These are phyloP conservation scores for Thysanoteuthis rhombus DNA, from an alignment of 2,888 invertebrate species.

Conservation along the genomic window DNA sequence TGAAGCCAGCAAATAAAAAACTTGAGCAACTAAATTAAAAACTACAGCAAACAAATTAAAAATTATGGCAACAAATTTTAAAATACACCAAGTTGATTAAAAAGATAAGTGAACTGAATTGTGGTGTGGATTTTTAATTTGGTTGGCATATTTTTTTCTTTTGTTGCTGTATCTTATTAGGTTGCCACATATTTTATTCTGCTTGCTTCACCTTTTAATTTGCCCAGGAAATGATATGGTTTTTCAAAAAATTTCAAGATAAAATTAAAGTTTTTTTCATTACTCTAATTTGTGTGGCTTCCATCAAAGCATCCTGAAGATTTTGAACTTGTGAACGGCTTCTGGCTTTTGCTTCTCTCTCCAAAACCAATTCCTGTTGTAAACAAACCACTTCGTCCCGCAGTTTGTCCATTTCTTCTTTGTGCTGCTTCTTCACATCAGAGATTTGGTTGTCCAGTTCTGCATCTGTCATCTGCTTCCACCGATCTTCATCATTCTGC, in stretches of 20 bases:
- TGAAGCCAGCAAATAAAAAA: no score
- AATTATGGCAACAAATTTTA: no score
- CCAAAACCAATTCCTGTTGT: slow-evolving; percentile 50
- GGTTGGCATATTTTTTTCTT: no score
- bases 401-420: slow-evolving; percentile 52
- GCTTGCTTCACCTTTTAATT: no score
- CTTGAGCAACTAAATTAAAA: no score
- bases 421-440: slow-evolving; percentile 49
- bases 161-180: no score
- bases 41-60: no score
- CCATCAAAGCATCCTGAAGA: slow-evolving; percentile 52
- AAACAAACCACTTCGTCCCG: slow-evolving; percentile 49
- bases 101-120: no score
- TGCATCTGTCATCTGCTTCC: slow-evolving; percentile 42
- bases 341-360: slow-evolving; percentile 45
- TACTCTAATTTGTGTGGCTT: slow-evolving; percentile 53
- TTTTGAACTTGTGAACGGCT: slow-evolving; percentile 50
- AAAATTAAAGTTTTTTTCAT: slow-evolving; percentile 27
- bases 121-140: no score
- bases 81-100: no score
- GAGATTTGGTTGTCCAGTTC: slow-evolving; percentile 52
- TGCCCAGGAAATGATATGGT: no score
- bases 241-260: neutral
- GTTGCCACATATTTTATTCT: no score
- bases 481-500: slow-evolving; percentile 52